phyloP scores from a whole-genome alignment of 2,888 invertebrate genomes.

The Nemotelus pantherinus region DNA sequence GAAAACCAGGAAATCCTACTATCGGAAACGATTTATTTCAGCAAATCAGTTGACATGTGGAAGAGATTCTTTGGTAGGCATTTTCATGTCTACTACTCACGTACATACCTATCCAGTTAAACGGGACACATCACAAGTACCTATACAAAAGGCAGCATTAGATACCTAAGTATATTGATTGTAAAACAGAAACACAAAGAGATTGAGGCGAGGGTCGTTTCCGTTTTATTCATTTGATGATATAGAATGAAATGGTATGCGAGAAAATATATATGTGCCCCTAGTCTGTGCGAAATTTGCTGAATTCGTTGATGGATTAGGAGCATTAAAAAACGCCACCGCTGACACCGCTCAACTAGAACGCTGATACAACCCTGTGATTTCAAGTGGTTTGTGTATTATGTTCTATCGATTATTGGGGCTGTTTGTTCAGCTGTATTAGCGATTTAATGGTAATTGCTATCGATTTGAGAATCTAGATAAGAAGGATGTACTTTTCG shows the following conservation, averaged over 20 bases:
- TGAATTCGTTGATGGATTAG: slow-evolving; percentile 33
- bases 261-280: not conserved
- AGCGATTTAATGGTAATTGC: slow-evolving; percentile 26
- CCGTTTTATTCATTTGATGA: not conserved
- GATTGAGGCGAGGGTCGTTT: slow-evolving; percentile 24
- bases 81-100: slow-evolving; percentile 1
- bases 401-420: not conserved
- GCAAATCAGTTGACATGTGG: slow-evolving; percentile 32
- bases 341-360: not conserved
- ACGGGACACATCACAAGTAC: too few species aligned
- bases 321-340: slow-evolving; percentile 12
- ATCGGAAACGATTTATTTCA: slow-evolving; percentile 33
- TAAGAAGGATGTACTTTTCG: too few species aligned
- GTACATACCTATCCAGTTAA: too few species aligned
- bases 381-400: slow-evolving; percentile 20
- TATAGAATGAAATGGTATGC: too few species aligned
- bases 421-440: slow-evolving; percentile 10
- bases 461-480: not conserved
- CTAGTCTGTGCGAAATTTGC: not conserved
- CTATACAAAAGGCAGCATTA: not conserved
- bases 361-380: not conserved
- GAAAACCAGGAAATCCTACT: slow-evolving; percentile 28
- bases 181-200: not conserved
- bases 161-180: not conserved
- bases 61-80: slow-evolving; percentile 33